Evolutionary conservation across 2,888 invertebrate genomes (phyloP), one percentile per base, ranked within the genome.

Genomic region (Hirudinaria manillensis): DNA sequence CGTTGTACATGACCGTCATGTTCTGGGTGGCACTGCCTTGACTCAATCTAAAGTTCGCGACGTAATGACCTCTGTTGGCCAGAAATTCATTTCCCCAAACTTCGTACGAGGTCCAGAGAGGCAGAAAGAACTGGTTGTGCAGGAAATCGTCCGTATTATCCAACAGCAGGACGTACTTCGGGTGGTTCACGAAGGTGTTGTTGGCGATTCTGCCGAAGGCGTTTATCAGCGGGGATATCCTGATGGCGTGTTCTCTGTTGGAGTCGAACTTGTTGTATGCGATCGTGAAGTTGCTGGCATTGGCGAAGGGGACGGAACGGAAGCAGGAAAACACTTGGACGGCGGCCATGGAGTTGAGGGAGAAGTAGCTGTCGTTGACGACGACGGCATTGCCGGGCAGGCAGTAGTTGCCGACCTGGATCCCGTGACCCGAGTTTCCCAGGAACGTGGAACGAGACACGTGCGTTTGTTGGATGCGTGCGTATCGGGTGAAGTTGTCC

Each of bases 341-440:
- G 0, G 92, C 93, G 77, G 91, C 91, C 81, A 90, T 90, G 38
- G 89, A 83, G 80, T 93, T 93, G 70, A 90, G 89, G 80, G 91
- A 91, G 84, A 97, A 94, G 85, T 92, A 92, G 0, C 93, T 94
- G n/a, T 96, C 89, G 84, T 97, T 97, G 0, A 96, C 90, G 87
- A 81, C 90, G 19, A 73, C 73, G 72, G 85, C 81, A 75, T 80
- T 79, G 38, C 80, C 86, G 89, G 6, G 91, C 32, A 74, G 70
- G 82, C 80, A 80, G 76, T 71, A 95, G 85, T 99, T 99, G 2
- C 97, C 96, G 79, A 97, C 91, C 73, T 73, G 86, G 66, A 98
- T 89, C 0, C 95, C 97, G 51, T 91, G 89, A 82, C 94, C 93
- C 10, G 91, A 87, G 85, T 99, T 99, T 78, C 91, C 90, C 79